Base-by-base conservation (phyloP, 64 coral and sea anemone species). In the Pocillopora verrucosa region DNA sequence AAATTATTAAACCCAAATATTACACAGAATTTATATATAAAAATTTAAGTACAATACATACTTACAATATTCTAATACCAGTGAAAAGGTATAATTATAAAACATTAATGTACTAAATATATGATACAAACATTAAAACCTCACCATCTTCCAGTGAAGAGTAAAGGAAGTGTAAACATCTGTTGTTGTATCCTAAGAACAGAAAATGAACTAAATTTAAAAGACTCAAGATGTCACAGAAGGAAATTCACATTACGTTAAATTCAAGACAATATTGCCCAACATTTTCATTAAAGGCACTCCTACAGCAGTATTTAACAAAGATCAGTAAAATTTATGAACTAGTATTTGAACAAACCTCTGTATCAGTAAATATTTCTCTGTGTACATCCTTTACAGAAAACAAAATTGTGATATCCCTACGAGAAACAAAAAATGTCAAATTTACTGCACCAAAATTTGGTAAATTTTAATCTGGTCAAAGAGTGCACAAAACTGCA, bases 131-230 rank as follows among this genome's bases (percentile, higher is more conserved):
- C 15, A 60, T 36, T 56, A 9, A 41, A 41, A 24, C 69, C 82
- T n/a, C 68, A 85, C 82, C 65, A 65, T 65, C 57, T 85, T 85
- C 82, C 82, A 85, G 1, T 85, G 82, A 25, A 85, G 82, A 85
- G 19, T 85, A 57, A 85, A 57, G 5, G 82, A 85, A 51, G 61
- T 25, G 65, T 57, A 72, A 5, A 65, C 6, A 65, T 85, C 82
- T 57, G 64, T 68, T 57, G 65, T 70, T 9, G 82, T 13, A n/a
- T 72, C 82, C 82, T 85, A 30, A 2, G 15, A 30, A 59, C 56
- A 56, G 51, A 77, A 12, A 77, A 37, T 3, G 2, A 15, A 63
- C 2, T 63, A 15, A 9, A 77, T 56, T 19, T 17, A 0, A 56
- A 77, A 38, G 1, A 45, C 1, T 17, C 75, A 51, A 7, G 41